Percentiles rank a stretch among this genome's conserved stretches.
These are phyloP conservation scores for Perithous albicinctus DNA, from an alignment of 2,888 invertebrate species.

Conservation along the genomic window DNA sequence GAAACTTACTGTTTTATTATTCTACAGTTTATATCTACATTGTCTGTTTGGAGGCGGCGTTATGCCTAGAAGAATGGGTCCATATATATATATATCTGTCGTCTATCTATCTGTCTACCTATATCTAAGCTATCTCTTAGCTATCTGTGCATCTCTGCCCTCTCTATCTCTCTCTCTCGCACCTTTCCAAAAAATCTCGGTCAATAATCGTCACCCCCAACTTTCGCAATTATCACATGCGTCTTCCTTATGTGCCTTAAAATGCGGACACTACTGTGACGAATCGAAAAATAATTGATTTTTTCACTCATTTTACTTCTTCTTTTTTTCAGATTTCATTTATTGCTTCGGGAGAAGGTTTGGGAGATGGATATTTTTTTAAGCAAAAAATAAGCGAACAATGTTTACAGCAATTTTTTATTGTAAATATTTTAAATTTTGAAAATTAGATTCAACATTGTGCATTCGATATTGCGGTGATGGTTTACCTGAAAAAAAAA, in stretches of 20 bases:
- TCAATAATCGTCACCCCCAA: conserved; percentile 30
- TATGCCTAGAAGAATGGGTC: conserved; percentile 65
- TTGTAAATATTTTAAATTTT: too few relatives aligned
- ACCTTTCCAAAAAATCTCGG: conserved; percentile 30
- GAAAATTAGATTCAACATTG: too few relatives aligned
- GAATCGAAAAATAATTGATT: too few relatives aligned
- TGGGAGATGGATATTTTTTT: too few relatives aligned
- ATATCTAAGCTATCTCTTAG: conserved; percentile 42
- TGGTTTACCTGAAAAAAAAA: too few relatives aligned
- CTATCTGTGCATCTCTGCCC: conserved; percentile 35
- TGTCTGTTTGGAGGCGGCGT: conserved; percentile 55
- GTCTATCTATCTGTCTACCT: conserved; percentile 63
- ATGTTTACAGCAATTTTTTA: too few relatives aligned
- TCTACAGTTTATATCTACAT: conserved; percentile 40
- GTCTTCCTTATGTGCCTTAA: conserved; percentile 23
- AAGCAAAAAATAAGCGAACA: too few relatives aligned
- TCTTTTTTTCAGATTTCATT: too few relatives aligned
- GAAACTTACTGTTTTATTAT: conserved; percentile 28
- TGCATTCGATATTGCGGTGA: too few relatives aligned
- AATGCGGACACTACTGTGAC: too few relatives aligned
- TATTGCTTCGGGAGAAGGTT: too few relatives aligned
- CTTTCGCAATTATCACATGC: not conserved
- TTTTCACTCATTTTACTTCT: too few relatives aligned
- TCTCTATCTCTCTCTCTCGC: conserved; percentile 33
- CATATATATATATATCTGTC: conserved; percentile 56